These are phyloP conservation scores for Oncorhynchus kisutch DNA, from an alignment of 2,113 vertebrate species.

Conservation along the genomic window DNA sequence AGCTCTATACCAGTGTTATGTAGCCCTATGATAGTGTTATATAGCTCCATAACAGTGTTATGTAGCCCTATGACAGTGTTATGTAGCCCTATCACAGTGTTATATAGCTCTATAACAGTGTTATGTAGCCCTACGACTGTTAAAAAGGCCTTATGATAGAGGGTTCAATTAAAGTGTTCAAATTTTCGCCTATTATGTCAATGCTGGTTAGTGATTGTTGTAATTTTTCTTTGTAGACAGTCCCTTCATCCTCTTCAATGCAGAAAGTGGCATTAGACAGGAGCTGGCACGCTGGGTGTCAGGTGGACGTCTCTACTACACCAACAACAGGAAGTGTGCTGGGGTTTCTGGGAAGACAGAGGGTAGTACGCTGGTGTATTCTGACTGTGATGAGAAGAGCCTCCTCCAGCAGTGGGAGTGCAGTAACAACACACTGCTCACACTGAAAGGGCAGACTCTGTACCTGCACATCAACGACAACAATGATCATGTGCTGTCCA, in stretches of 20 bases:
- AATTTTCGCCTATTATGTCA: neutral
- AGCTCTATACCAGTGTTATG: no score
- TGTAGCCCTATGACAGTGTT: no score
- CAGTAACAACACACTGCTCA: slow-evolving; percentile 81
- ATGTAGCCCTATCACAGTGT: no score
- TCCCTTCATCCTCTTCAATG: slow-evolving; percentile 38
- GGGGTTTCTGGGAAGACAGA: slow-evolving; percentile 77
- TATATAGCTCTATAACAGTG: no score
- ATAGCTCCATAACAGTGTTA: no score
- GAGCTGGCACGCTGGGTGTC: slow-evolving; percentile 83
- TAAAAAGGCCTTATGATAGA: no score
- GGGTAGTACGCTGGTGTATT: slow-evolving; percentile 77
- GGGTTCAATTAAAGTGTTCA: no score
- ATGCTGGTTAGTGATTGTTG: neutral
- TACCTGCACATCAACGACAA: slow-evolving; percentile 79
- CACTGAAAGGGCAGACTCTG: slow-evolving; percentile 76
- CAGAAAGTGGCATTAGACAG: slow-evolving; percentile 49
- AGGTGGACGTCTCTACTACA: slow-evolving; percentile 74
- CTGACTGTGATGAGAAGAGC: slow-evolving; percentile 78
- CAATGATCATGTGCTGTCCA: slow-evolving; percentile 77
- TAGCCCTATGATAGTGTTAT: no score
- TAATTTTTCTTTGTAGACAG: slow-evolving; percentile 39
- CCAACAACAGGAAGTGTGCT: slow-evolving; percentile 77
- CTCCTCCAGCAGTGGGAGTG: slow-evolving; percentile 90
- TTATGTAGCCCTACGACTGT: no score